Percentiles rank a stretch among this genome's conserved stretches.
These are phyloP conservation scores for Tethea ocularis DNA, from an alignment of 2,888 invertebrate species.

Conservation along the genomic window DNA sequence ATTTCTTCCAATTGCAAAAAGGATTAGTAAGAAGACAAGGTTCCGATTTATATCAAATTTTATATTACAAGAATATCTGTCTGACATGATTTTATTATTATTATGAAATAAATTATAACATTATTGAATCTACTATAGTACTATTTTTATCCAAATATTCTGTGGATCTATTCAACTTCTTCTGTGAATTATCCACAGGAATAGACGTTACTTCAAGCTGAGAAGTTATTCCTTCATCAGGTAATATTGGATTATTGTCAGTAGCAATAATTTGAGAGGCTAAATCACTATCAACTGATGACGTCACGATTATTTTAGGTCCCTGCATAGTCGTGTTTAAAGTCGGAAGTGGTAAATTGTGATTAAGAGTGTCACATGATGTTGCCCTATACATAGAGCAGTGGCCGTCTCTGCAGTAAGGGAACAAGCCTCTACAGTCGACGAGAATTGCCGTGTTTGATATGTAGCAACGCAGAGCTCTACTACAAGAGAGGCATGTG, in stretches of 20 bases:
- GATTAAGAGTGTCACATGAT: constrained; percentile 34
- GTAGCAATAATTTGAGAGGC: not conserved
- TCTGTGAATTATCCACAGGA: not conserved
- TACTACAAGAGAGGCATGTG: constrained; percentile 43
- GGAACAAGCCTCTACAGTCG: constrained; percentile 44
- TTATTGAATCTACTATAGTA: too few relatives aligned
- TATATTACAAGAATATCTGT: not conserved
- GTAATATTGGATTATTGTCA: not conserved
- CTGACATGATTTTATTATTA: not conserved
- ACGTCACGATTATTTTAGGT: not conserved
- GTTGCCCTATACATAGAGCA: constrained; percentile 42
- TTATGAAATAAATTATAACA: not conserved
- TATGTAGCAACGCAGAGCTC: constrained; percentile 49
- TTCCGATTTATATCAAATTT: not conserved
- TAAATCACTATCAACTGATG: not conserved
- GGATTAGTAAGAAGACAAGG: not conserved
- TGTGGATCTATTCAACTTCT: not conserved
- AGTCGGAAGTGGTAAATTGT: constrained; percentile 15
- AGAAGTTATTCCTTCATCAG: not conserved
- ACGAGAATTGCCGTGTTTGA: constrained; percentile 46
- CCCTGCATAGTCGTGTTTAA: constrained; percentile 9
- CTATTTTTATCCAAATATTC: not conserved
- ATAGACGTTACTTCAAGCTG: not conserved
- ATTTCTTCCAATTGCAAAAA: not conserved
- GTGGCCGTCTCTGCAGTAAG: constrained; percentile 48